These are phyloP conservation scores for Acomys russatus DNA, from an alignment of 2,797 vertebrate species.

Conservation along the genomic window DNA sequence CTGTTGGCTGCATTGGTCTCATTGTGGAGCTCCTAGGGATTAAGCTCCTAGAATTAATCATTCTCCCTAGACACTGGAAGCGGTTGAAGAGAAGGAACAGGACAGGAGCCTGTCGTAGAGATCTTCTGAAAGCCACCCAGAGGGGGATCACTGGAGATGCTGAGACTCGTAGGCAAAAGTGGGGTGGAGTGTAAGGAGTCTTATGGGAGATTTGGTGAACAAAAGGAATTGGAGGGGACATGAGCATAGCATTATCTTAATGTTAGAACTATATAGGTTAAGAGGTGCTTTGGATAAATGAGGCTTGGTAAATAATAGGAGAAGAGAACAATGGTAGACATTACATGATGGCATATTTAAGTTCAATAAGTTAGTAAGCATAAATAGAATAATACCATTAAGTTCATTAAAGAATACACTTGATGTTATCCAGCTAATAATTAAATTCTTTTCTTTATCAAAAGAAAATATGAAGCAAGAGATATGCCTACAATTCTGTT, in stretches of 20 bases:
- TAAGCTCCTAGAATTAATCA: too few species aligned
- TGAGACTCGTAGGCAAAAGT: too few species aligned
- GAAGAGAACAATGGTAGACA: neutral
- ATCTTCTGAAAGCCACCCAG: too few species aligned
- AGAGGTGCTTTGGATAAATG: slow-evolving; percentile 26
- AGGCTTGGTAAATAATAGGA: slow-evolving; percentile 6
- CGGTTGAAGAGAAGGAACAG: too few species aligned
- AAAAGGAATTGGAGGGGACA: too few species aligned
- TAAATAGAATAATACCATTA: neutral
- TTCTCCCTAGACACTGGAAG: too few species aligned
- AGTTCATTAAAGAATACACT: neutral
- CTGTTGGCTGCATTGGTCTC: too few species aligned
- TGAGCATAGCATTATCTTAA: neutral
- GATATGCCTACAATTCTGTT: neutral
- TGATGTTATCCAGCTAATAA: neutral
- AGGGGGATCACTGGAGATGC: too few species aligned
- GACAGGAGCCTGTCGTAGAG: too few species aligned
- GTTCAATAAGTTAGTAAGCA: neutral
- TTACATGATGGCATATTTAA: neutral
- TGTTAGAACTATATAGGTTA: neutral
- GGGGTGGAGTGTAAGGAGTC: too few species aligned
- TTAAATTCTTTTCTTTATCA: neutral
- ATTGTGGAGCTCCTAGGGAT: too few species aligned
- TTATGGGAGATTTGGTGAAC: too few species aligned
- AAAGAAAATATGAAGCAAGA: slow-evolving; percentile 33